phyloP scores from a whole-genome alignment of 1,140 invertebrate species.

The Ceratoteleas bidentatus region DNA sequence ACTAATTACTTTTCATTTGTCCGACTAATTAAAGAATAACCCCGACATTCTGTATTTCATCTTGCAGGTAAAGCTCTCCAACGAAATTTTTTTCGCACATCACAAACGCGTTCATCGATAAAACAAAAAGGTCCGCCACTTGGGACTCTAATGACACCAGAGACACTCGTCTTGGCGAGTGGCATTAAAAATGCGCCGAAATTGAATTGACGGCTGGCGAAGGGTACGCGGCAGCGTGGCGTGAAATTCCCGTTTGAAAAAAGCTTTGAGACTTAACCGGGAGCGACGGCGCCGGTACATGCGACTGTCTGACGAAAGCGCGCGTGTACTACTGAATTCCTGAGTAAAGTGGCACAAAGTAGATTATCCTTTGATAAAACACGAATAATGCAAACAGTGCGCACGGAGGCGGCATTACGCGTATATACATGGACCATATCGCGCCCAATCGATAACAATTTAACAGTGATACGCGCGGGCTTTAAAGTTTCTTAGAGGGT shows the following conservation, averaged over 20 bases:
- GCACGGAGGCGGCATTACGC: slow-evolving; percentile 41
- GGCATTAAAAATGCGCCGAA: slow-evolving; percentile 7
- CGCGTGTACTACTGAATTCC: slow-evolving; percentile 57
- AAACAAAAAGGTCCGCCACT: too few relatives aligned
- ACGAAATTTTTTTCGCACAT: too few relatives aligned
- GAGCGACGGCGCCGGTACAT: slow-evolving; percentile 30
- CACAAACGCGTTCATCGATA: too few relatives aligned
- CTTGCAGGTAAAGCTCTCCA: too few relatives aligned
- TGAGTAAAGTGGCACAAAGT: slow-evolving; percentile 59
- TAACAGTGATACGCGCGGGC: slow-evolving; percentile 59
- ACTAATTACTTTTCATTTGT: background rate
- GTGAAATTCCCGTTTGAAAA: slow-evolving; percentile 56
- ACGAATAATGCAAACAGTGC: slow-evolving; percentile 65
- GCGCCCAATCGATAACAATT: slow-evolving; percentile 66
- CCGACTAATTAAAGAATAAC: too few relatives aligned
- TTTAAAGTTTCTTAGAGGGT: slow-evolving; percentile 62
- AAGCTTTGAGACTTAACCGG: slow-evolving; percentile 56
- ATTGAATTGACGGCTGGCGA: slow-evolving; percentile 39
- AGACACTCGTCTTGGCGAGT: too few relatives aligned
- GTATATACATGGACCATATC: slow-evolving; percentile 55
- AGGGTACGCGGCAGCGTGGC: slow-evolving; percentile 30
- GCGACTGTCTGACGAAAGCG: slow-evolving; percentile 58
- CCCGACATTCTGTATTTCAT: too few relatives aligned
- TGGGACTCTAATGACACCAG: too few relatives aligned
- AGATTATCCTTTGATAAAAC: slow-evolving; percentile 68